Base-by-base conservation (phyloP, 2,888 invertebrate species). In the Tenthredo distinguenda region DNA sequence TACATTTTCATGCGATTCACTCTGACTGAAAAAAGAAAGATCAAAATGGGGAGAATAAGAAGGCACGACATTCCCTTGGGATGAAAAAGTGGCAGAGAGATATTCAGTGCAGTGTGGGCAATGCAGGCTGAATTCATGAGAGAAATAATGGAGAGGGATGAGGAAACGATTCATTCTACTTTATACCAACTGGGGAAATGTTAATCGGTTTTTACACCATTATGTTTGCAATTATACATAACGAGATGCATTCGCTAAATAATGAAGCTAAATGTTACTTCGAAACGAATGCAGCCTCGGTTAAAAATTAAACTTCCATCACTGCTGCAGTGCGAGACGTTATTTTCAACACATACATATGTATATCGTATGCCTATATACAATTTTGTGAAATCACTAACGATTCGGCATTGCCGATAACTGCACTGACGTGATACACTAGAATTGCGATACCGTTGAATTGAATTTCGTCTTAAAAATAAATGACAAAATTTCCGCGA, bases 31-130 rank as follows among this genome's bases (percentile, higher is more conserved):
- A 34, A 68, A 34, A 68, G 34, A 12, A 7, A 34, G 18, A 68
- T 68, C 34, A 68, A 31, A 15, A 34, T 26, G 18, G 68, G 68
- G 34, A 55, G 55, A 76, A 47, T 21, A 31, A 77, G 50, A 34
- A 77, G 77, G 34, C 12, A 77, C 10, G 50, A 18, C 3, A 18
- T 55, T 31, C 77, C 77, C 77, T 77, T 12, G 77, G 77, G 77
- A 50, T 10, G 31, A 34, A 77, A 55, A 77, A 77, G 43, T 43
- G 21, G 7, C 5, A 21, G 55, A 21, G 55, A 47, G 47, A 77
- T 34, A 34, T 50, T 50, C 77, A 77, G 50, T 34, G 50, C 50
- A 40, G 31, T 26, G 26, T n/a, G 9, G 15, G 68, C 26, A 9
- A 21, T 31, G 43, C 47, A 43, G 2, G 15, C 21, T 77, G 18